Conservation (phyloP, 2,888 invertebrate species). For the Linyphia triangularis region DNA sequence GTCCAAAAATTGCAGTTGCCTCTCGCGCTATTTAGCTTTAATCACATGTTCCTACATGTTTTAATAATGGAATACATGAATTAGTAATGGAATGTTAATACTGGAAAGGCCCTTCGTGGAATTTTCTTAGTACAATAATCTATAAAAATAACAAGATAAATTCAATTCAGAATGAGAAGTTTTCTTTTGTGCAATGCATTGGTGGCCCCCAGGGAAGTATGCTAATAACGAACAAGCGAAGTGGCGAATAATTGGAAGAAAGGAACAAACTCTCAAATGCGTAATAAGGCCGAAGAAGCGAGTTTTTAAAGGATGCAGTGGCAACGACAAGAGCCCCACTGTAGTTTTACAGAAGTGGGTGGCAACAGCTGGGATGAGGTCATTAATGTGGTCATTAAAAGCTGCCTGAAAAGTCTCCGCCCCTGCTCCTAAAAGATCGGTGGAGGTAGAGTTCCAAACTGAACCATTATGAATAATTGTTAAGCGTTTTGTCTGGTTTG, state of each 20-base stretch:
- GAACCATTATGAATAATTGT: conserved; percentile 17
- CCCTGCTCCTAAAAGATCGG: background rate
- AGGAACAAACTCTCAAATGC: conserved; percentile 32
- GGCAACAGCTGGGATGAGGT: conserved; percentile 31
- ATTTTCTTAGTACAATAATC: too few species aligned
- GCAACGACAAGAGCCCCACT: background rate
- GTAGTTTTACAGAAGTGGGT: background rate
- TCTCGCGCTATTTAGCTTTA: too few species aligned
- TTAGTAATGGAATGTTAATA: too few species aligned
- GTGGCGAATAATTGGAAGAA: conserved; percentile 42
- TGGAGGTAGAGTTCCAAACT: background rate
- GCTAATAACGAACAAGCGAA: conserved; percentile 28
- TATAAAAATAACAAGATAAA: too few species aligned
- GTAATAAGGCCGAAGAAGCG: conserved; percentile 22
- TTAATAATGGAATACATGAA: too few species aligned
- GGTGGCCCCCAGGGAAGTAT: conserved; percentile 3
- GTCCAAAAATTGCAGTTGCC: too few species aligned
- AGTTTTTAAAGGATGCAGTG: conserved; percentile 32
- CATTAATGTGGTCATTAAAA: conserved; percentile 52
- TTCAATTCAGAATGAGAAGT: too few species aligned
- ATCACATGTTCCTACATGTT: too few species aligned
- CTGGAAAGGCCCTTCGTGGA: too few species aligned
- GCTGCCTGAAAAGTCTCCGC: background rate
- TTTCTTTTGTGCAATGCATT: background rate
- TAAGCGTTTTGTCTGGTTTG: background rate